These are phyloP conservation scores for Formicarius rufipectus DNA, from an alignment of 2,113 vertebrate species.

Conservation along the genomic window DNA sequence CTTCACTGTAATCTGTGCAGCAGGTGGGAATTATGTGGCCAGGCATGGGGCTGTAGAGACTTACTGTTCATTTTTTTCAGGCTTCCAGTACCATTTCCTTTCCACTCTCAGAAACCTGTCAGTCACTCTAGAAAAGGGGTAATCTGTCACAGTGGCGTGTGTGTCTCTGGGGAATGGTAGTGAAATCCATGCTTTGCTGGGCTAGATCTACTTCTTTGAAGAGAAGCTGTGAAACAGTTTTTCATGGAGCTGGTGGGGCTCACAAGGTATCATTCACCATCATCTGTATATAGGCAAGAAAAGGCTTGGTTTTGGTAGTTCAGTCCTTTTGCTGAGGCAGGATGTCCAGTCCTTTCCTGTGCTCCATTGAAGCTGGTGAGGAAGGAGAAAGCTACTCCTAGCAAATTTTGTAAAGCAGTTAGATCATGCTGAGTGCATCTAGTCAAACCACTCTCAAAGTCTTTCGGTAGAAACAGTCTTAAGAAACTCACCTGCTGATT, in stretches of 20 bases:
- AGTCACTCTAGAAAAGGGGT: background rate
- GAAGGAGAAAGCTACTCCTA: background rate
- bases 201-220: background rate
- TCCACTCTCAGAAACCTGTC: background rate
- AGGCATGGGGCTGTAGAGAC: background rate
- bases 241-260: background rate
- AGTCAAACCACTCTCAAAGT: background rate
- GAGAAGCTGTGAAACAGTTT: background rate
- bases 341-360: background rate
- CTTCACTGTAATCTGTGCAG: background rate
- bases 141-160: background rate
- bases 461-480: background rate
- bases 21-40: background rate
- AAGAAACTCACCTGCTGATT: background rate
- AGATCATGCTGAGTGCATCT: background rate
- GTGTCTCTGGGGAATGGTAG: background rate
- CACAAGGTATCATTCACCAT: background rate
- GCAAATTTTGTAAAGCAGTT: background rate
- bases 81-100: background rate
- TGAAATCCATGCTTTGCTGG: background rate
- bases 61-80: background rate
- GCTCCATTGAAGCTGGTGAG: background rate
- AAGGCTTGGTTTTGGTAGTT: background rate
- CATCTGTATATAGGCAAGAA: background rate
- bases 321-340: background rate